Evolutionary conservation across 92 coral and sea anemone genomes (phyloP).

Genomic region (Porites lobata): DNA sequence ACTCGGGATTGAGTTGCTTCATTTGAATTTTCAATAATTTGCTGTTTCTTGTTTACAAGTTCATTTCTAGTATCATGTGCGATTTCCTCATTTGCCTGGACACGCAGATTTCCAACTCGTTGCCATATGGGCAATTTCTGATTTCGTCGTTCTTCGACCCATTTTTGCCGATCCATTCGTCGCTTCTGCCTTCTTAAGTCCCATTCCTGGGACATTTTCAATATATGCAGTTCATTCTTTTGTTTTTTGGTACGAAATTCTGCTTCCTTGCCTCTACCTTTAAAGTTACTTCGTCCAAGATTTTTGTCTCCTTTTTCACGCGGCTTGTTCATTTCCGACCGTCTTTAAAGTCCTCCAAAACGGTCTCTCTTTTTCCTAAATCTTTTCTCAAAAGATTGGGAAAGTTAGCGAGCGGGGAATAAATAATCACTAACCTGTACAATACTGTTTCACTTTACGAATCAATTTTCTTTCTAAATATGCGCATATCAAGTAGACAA

Average conservation of each 20-base stretch:
- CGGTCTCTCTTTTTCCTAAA: neutral
- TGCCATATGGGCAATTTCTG: conserved; percentile 76
- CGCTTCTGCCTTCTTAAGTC: conserved; percentile 88
- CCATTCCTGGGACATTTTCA: conserved; percentile 94
- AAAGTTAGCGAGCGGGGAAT: conserved; percentile 35
- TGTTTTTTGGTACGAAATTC: conserved; percentile 78
- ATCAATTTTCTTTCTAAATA: conserved; percentile 53
- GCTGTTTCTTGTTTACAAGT: conserved; percentile 46
- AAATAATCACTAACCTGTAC: conserved; percentile 29
- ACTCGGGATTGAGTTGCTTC: conserved; percentile 11
- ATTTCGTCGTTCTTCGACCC: conserved; percentile 88
- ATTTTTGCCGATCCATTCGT: conserved; percentile 84
- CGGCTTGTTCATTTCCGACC: conserved; percentile 28
- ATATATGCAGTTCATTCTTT: conserved; percentile 82
- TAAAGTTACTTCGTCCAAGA: neutral
- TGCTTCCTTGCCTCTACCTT: conserved; percentile 27
- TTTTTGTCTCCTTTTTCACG: conserved; percentile 13
- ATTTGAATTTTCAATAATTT: conserved; percentile 45
- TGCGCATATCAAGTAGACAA: conserved; percentile 75
- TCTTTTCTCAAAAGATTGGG: conserved; percentile 8
- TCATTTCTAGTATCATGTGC: conserved; percentile 21
- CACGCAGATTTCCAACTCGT: conserved; percentile 76
- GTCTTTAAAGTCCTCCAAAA: neutral
- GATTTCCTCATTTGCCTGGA: conserved; percentile 68
- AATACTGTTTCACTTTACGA: conserved; percentile 49